phyloP scores from a whole-genome alignment of 53 echinoderm and acorn worm species.

The Crossaster papposus region DNA sequence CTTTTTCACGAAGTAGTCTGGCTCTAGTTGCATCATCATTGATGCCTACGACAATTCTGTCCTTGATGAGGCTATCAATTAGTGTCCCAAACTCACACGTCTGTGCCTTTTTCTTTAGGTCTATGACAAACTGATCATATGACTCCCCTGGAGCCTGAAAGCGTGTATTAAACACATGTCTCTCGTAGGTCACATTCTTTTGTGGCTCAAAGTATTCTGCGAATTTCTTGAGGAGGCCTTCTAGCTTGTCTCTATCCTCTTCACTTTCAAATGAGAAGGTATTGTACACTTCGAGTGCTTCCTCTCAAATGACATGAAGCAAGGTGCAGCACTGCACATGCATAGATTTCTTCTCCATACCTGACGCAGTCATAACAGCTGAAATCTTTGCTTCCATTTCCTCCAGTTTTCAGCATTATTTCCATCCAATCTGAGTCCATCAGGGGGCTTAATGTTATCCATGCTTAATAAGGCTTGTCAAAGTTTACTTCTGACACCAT shows the following conservation, averaged over 20 bases:
- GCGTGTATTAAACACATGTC: constrained; percentile 57
- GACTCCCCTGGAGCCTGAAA: neutral
- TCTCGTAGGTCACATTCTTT: constrained; percentile 57
- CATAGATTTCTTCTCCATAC: neutral
- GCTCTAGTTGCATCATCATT: neutral
- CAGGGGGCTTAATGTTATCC: neutral
- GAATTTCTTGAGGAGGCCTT: constrained; percentile 41
- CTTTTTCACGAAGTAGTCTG: neutral
- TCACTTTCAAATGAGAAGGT: neutral
- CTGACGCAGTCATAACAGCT: constrained; percentile 1
- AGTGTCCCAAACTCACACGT: constrained; percentile 6
- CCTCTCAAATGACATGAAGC: constrained; percentile 4
- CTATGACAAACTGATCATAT: neutral
- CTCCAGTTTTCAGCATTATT: constrained; percentile 7
- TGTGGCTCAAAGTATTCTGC: constrained; percentile 49
- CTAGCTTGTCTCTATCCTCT: neutral
- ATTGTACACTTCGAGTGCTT: constrained; percentile 5
- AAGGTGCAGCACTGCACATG: neutral
- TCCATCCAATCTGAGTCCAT: neutral
- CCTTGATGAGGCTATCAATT: neutral
- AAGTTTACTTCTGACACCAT: constrained; percentile 3
- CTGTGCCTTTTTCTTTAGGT: neutral
- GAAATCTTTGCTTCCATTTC: constrained; percentile 18
- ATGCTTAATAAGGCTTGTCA: neutral
- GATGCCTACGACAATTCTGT: neutral